Evolutionary conservation across 2,113 vertebrate species (phyloP), one percentile per base, ranked within the genome.

Genomic region (Larimichthys crocea): DNA sequence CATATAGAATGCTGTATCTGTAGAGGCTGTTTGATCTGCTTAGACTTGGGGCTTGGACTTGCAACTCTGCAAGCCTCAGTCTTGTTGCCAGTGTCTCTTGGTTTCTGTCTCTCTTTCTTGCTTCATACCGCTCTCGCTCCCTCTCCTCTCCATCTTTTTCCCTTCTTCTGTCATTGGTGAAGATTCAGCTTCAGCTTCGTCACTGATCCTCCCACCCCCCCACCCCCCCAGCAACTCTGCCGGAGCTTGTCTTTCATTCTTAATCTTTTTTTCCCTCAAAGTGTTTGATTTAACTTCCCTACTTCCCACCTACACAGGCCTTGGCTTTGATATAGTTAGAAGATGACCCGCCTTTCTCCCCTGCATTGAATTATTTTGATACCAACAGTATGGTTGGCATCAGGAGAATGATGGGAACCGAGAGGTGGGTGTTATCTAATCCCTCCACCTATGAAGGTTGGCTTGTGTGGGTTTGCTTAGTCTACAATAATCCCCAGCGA

Each of bases 1-100:
- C 86, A 87, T 86, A 80, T 78, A 79, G 72, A 72, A 82, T 71
- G 61, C 62, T 85, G 83, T 83, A 84, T 91, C 76, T 85, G 89
- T 79, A 46, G 76, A 86, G 85, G 85, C 66, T 49, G n/a, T 90
- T 91, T 91, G 84, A 92, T 90, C 87, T 86, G 68, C 81, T 84
- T 44, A 71, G 87, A 87, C 91, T 88, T 24, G 20, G 26, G 86
- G 87, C 79, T 90, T 76, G 74, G 74, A 89, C 81, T 88, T 82
- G 68, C 80, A 77, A 64, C 69, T 79, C 48, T 74, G 60, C 50
- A 53, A 66, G 52, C 76, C 71, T 72, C 57, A 48, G 64, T 90
- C 40, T 86, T 86, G 63, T 48, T 85, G 52, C 57, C 22, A 17
- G 16, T 71, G 46, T 74, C 26, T 80, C 75, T 40, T 46, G 8